phyloP scores from a whole-genome alignment of 2,113 vertebrate genomes.

The Alethe diademata region DNA sequence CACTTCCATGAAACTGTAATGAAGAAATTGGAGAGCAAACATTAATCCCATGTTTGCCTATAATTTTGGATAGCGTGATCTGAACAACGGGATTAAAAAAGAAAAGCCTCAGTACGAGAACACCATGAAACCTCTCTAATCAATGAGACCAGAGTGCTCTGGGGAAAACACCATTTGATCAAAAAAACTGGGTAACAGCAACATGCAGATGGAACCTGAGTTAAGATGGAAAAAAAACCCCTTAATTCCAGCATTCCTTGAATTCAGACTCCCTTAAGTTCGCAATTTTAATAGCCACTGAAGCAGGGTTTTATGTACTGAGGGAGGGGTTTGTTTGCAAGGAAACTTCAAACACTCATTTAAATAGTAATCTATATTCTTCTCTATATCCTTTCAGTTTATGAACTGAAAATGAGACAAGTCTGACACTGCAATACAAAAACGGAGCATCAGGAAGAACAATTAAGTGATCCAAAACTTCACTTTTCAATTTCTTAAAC shows the following conservation, averaged over 20 bases:
- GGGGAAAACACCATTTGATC: neutral
- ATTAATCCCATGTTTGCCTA: neutral
- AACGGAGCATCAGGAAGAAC: neutral
- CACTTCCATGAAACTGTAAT: neutral
- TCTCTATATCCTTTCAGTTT: neutral
- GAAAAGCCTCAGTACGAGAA: neutral
- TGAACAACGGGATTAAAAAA: neutral
- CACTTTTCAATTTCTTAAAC: neutral
- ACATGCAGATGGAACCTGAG: neutral
- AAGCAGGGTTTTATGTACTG: neutral
- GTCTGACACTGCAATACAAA: neutral
- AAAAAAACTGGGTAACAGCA: neutral
- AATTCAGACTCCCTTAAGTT: neutral
- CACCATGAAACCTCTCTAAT: neutral
- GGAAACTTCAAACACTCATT: neutral
- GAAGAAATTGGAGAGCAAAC: neutral
- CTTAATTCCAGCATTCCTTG: neutral
- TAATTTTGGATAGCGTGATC: neutral
- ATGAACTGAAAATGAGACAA: neutral
- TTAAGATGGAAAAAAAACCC: neutral
- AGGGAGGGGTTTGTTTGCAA: neutral
- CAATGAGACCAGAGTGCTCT: neutral
- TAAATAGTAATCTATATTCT: neutral
- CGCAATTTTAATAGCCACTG: neutral
- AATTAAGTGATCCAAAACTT: neutral